Evolutionary conservation across 2,888 invertebrate genomes (phyloP), one percentile per base, ranked within the genome.

Genomic region (Maniola hyperantus): DNA sequence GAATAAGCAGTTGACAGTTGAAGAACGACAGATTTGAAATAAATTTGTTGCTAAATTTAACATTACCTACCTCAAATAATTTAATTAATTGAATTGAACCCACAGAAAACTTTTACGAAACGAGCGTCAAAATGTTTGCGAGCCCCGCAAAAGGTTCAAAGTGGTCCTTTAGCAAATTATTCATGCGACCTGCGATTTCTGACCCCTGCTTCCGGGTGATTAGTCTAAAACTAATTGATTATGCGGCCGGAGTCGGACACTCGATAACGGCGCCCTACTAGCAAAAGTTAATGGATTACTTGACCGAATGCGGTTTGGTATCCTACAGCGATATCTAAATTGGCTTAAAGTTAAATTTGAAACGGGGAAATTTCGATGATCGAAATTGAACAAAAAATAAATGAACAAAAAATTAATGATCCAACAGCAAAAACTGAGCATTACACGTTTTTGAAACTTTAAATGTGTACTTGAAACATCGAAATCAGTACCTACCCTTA

Each of bases 161-260:
- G 59, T 59, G 59, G 46, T 46, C 74, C 76, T 74, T 77, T 72
- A 64, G 73, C 73, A 76, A 83, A 85, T 85, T 84, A 85, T 85
- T 85, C 81, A 84, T 77, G 73, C 78, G 81, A 78, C 79, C 80
- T 78, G 59, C 46, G 77, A 76, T 74, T 69, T 77, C 78, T 79
- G 80, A 81, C 82, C 84, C 83, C 77, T 75, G 76, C 78, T 79
- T 72, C 74, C 79, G 77, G 78, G 77, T 81, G 82, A 85, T 85
- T 85, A 84, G 82, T 81, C 78, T 76, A 77, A 81, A 80, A 80
- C 82, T 85, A 84, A 85, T 85, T 85, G 83, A 84, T 86, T 84
- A 79, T 76, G 48, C 66, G 61, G 60, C 50, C 36, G 8, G 18
- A 33, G 36, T 15, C 60, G 60, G 26, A 50, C 60, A 61, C 60